Conservation (phyloP, 2,797 vertebrate genomes). For the Brachyrhaphis roseni region DNA sequence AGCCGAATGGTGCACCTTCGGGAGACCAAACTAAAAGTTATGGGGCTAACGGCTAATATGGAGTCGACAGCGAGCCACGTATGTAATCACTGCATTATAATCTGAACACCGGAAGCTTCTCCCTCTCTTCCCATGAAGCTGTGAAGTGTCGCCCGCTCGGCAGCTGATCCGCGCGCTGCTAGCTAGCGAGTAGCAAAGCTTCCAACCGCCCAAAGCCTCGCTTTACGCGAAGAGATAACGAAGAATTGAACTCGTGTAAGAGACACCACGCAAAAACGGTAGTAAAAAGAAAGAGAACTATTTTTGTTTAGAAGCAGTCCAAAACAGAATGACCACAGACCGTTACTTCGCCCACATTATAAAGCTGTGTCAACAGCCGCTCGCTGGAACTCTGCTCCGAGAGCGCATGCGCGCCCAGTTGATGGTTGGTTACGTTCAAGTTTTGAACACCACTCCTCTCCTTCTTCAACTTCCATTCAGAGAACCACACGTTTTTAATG, state of each 20-base stretch:
- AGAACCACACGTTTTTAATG: not conserved
- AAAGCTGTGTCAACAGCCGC: slow-evolving; percentile 32
- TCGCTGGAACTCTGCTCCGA: not conserved
- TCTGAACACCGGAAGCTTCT: slow-evolving; percentile 10
- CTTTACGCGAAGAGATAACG: not conserved
- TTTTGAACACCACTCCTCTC: not conserved
- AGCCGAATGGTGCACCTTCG: slow-evolving; percentile 3
- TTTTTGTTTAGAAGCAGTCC: not conserved
- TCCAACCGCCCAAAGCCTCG: slow-evolving; percentile 4
- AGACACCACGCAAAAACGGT: too few relatives aligned
- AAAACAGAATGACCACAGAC: not conserved
- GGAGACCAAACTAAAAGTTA: slow-evolving; percentile 16
- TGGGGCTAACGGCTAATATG: not conserved
- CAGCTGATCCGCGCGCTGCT: slow-evolving; percentile 41
- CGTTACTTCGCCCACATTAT: slow-evolving; percentile 63
- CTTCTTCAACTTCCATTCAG: not conserved
- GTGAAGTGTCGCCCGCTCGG: slow-evolving; percentile 23
- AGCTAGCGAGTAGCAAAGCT: slow-evolving; percentile 53
- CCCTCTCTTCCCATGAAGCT: slow-evolving; percentile 4
- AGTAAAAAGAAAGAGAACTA: rapidly evolving
- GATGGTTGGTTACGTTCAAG: rapidly evolving
- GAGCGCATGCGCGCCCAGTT: slow-evolving; percentile 59
- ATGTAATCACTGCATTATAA: slow-evolving; percentile 16
- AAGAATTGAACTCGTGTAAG: not conserved
- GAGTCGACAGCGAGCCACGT: slow-evolving; percentile 1